Evolutionary conservation across 2,888 invertebrate genomes (phyloP), one percentile per base, ranked within the genome.

Genomic region (Brachyopa scutellaris): DNA sequence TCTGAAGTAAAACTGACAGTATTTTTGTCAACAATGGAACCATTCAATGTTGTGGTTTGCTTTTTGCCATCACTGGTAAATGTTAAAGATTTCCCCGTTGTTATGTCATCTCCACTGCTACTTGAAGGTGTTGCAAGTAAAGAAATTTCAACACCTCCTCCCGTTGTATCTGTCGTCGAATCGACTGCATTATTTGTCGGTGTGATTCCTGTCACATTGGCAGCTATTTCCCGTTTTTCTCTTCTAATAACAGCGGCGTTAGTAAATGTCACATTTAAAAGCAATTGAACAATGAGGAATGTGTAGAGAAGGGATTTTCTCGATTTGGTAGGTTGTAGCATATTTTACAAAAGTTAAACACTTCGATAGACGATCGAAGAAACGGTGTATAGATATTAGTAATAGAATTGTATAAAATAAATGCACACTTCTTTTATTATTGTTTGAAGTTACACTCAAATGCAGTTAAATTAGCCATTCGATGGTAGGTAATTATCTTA

Each of bases 231-330:
- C 1, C 66, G 61, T 17, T 17, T 55, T 9, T 62, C 57, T 59
- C 62, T 66, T 55, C 76, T 29, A 9, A 80, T 80, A 47, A 76
- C 80, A 45, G 80, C 80, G 4, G 55, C 61, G 21, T 38, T 64
- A 8, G 21, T 51, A 17, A 69, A 38, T 49, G 69, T 69, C 31
- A 64, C 45, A 45, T 59, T 40, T 0, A 69, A 36, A 4, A 76
- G n/a, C 11, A 76, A 15, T 57, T 69, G 69, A 45, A 33, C n/a
- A 0, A 62, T 13, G 7, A 74, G 7, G 17, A 69, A 33, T 7
- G 13, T 15, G 8, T 38, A 57, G 13, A 80, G 6, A 29, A 64
- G 6, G 1, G 13, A 6, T 42, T 11, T 62, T 31, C 7, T 77
- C 8, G n/a, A 31, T 55, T 57, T 74, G 19, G 1, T 62, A 49